Evolutionary conservation across 1,140 invertebrate genomes (phyloP).

Genomic region (Mizuhopecten yessoensis): DNA sequence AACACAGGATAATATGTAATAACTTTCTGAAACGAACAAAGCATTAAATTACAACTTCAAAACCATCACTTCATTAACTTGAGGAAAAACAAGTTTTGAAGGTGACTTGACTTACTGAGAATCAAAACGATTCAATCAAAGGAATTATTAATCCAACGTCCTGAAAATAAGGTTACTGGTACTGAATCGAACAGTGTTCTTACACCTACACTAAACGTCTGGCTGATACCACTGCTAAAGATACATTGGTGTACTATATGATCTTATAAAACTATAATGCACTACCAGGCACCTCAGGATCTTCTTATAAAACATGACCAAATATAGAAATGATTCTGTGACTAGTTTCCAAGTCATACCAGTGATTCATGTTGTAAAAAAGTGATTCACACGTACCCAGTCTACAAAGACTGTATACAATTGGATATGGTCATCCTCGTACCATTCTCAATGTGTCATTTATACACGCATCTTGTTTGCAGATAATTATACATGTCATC

Average conservation of each 20-base stretch:
- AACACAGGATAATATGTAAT: too few relatives aligned
- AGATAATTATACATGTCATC: too few relatives aligned
- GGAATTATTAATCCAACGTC: not conserved
- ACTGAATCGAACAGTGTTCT: not conserved
- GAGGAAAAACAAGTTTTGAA: too few relatives aligned
- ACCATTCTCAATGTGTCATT: not conserved
- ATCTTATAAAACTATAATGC: not conserved
- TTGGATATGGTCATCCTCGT: not conserved
- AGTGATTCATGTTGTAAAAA: not conserved
- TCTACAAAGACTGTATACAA: not conserved
- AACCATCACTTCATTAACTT: too few relatives aligned
- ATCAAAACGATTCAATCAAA: not conserved
- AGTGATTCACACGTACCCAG: not conserved
- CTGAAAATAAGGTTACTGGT: not conserved
- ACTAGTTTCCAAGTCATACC: slow-evolving; percentile 26
- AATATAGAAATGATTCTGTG: slow-evolving; percentile 6
- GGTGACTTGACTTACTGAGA: not conserved
- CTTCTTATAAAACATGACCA: not conserved
- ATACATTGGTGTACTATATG: not conserved
- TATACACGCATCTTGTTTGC: not conserved
- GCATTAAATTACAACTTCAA: too few relatives aligned
- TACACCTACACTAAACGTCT: not conserved
- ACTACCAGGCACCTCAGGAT: not conserved
- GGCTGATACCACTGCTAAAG: not conserved
- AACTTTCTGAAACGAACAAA: too few relatives aligned